Base-by-base conservation (phyloP, 1,140 invertebrate species). In the Zaprionus capensis region DNA sequence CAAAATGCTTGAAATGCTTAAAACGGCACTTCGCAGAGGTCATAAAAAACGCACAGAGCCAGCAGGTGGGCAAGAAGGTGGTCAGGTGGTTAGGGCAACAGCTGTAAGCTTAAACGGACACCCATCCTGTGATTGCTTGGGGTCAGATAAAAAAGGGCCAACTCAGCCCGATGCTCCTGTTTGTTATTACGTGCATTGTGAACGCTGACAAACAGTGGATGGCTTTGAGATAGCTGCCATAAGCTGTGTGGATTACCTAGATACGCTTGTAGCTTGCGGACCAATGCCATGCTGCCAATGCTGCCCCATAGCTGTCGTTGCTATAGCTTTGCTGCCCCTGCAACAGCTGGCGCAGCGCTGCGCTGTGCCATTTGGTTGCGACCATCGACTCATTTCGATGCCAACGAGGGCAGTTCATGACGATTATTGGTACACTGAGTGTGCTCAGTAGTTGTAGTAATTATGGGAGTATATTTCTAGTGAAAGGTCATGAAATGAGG, bases 21-120 rank as follows among this genome's bases (percentile, higher is more conserved):
- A 24, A 69, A 69, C 58, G 38, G 17, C 65, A 34, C 3, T 28
- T 46, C 26, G 55, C 55, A 49, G 31, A 49, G 65, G 65, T 58
- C 55, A 49, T 67, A 67, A 67, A 66, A 67, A 57, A 26, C 14
- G 22, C 53, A 28, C 22, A 26, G 12, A n/a, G 20, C 22, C n/a
- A 41, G 31, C 31, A 34, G 31, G 31, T 34, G 31, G 9, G 9
- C 9, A 7, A 31, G 28, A 3, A 34, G 53, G 53, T 56, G 63
- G 9, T 6, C 51, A 56, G 55, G 38, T 58, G 65, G 6, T 11
- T 12, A 4, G 2, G 14, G 24, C 36, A 15, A 24, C 26, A 66
- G 26, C 53, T 66, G 64, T 31, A 65, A 20, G 20, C 7, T 38
- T 46, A 17, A 46, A 38, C 36, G 12, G 36, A 38, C 36, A 9